phyloP scores from a whole-genome alignment of 1,140 invertebrate genomes.

The Drosophila pallidifrons region DNA sequence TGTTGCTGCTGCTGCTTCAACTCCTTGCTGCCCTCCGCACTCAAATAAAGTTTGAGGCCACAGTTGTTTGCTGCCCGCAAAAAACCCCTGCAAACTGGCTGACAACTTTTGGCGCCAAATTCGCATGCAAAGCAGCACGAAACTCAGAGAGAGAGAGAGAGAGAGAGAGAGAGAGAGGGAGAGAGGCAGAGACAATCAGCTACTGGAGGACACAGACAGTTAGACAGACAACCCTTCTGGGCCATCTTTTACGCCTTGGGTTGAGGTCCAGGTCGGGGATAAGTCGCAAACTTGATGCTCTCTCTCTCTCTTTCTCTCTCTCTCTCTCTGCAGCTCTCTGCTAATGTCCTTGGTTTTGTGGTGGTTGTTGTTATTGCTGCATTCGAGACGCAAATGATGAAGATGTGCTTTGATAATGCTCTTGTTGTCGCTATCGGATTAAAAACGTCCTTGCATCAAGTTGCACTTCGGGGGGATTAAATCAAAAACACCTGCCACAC shows the following conservation, averaged over 20 bases:
- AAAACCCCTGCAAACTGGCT: slow-evolving; percentile 20
- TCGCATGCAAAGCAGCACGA: slow-evolving; percentile 75
- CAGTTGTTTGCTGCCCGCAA: slow-evolving; percentile 14
- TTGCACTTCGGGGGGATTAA: slow-evolving; percentile 21
- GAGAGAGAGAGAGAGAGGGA: background rate
- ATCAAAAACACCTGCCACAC: slow-evolving; percentile 13
- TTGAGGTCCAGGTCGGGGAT: slow-evolving; percentile 71
- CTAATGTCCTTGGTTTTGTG: slow-evolving; percentile 71
- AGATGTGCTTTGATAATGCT: slow-evolving; percentile 15
- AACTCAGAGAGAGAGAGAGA: slow-evolving; percentile 8
- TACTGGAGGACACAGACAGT: background rate
- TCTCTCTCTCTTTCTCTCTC: no score
- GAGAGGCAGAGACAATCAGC: background rate
- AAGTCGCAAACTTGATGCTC: slow-evolving; percentile 80
- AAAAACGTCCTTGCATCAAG: slow-evolving; percentile 45
- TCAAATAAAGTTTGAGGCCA: slow-evolving; percentile 50
- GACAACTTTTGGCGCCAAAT: slow-evolving; percentile 77
- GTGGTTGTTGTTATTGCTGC: slow-evolving; percentile 33
- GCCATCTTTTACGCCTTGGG: slow-evolving; percentile 44
- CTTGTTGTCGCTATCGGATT: slow-evolving; percentile 70
- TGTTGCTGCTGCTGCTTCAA: background rate
- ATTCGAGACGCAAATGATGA: slow-evolving; percentile 47
- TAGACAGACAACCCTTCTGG: slow-evolving; percentile 52
- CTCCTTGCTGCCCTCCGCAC: slow-evolving; percentile 13
- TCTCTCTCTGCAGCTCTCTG: no score